Evolutionary conservation across 2,113 vertebrate genomes (phyloP).

Genomic region (Euleptes europaea): DNA sequence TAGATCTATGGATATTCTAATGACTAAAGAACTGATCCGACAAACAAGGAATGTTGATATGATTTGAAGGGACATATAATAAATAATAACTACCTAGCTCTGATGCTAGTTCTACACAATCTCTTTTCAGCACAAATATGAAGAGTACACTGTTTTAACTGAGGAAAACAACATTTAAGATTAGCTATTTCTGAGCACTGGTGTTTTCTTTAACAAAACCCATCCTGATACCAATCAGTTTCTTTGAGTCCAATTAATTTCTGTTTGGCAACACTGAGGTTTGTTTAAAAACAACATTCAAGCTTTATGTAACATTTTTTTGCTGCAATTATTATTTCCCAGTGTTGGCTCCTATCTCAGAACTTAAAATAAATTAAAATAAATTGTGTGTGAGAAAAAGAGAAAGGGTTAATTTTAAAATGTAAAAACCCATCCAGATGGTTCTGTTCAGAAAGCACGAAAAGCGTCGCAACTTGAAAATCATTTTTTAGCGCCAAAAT

Average conservation of each 20-base stretch:
- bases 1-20: neutral
- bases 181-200: neutral
- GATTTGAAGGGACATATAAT: neutral
- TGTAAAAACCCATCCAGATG: slow-evolving; percentile 10
- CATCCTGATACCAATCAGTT: neutral
- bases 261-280: neutral
- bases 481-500: slow-evolving; percentile 25
- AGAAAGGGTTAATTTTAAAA: neutral
- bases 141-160: neutral
- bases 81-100: neutral
- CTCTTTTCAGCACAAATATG: neutral
- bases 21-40: neutral
- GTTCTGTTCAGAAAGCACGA: slow-evolving; percentile 13
- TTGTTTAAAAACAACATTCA: neutral
- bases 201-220: slow-evolving; percentile 24
- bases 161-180: neutral
- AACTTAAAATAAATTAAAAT: slow-evolving; percentile 36
- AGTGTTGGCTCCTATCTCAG: neutral
- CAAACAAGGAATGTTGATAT: neutral
- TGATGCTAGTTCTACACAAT: neutral
- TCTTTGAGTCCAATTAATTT: neutral
- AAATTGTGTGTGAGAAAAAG: neutral
- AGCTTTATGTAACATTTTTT: neutral
- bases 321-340: slow-evolving; percentile 10
- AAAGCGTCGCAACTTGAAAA: neutral